These are phyloP conservation scores for Meandrina meandrites DNA, from an alignment of 92 coral and sea anemone species.

Conservation along the genomic window DNA sequence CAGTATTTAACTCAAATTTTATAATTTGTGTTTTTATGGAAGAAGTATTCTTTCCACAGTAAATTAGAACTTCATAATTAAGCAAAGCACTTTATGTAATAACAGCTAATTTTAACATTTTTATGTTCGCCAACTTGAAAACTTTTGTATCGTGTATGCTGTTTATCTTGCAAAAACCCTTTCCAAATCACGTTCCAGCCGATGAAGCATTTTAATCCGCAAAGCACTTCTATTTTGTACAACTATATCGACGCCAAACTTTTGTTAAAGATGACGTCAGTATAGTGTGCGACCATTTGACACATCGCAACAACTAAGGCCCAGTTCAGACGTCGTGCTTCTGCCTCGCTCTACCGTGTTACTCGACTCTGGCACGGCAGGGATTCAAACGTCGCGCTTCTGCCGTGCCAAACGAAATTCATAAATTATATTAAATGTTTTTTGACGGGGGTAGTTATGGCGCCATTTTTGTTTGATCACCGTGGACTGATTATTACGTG, in stretches of 20 bases:
- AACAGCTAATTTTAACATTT: not conserved
- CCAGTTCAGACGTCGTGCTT: no score
- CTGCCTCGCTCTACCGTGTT: no score
- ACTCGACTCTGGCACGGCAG: no score
- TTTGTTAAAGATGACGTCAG: not conserved
- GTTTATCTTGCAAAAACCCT: not conserved
- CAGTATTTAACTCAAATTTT: no score
- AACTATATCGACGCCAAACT: not conserved
- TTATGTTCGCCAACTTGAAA: not conserved
- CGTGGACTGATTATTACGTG: no score
- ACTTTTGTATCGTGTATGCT: not conserved
- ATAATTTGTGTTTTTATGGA: not conserved
- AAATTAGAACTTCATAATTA: not conserved
- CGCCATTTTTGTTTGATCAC: no score
- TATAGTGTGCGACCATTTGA: not conserved
- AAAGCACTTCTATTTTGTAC: not conserved
- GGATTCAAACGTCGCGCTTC: no score
- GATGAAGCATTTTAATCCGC: not conserved
- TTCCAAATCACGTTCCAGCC: no score
- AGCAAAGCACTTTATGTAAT: not conserved
- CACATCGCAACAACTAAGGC: no score
- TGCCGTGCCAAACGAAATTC: no score
- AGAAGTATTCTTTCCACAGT: not conserved
- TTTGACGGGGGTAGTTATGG: no score
- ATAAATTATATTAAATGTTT: no score